Evolutionary conservation across 2,888 invertebrate genomes (phyloP).

Genomic region (Lobophora halterata): DNA sequence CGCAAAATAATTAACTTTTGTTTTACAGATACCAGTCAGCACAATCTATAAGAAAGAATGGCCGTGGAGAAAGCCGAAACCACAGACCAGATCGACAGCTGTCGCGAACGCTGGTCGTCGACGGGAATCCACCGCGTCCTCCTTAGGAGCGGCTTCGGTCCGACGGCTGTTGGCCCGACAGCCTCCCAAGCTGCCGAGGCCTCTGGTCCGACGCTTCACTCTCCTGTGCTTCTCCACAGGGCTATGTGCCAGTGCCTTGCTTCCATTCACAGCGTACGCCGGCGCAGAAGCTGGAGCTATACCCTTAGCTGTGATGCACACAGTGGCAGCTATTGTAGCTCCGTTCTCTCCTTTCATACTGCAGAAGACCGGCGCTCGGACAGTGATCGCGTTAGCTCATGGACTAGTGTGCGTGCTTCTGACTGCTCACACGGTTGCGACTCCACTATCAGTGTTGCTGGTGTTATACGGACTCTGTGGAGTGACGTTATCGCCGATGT

Average conservation of each 20-base stretch:
- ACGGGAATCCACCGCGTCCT: slow-evolving; percentile 86
- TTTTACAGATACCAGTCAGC: slow-evolving; percentile 62
- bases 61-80: slow-evolving; percentile 69
- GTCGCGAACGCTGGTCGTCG: slow-evolving; percentile 60
- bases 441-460: slow-evolving; percentile 59
- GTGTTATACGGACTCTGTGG: slow-evolving; percentile 77
- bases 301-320: slow-evolving; percentile 82
- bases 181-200: slow-evolving; percentile 72
- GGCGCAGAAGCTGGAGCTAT: slow-evolving; percentile 82
- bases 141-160: slow-evolving; percentile 89
- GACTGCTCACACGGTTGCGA: slow-evolving; percentile 76
- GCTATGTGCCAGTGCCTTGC: slow-evolving; percentile 82
- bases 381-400: slow-evolving; percentile 73
- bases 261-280: slow-evolving; percentile 79
- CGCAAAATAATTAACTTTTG: slow-evolving; percentile 12
- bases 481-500: slow-evolving; percentile 79
- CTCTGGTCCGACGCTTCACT: slow-evolving; percentile 71
- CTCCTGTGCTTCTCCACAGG: slow-evolving; percentile 82
- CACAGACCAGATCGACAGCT: slow-evolving; percentile 42
- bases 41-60: slow-evolving; percentile 73
- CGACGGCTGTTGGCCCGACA: slow-evolving; percentile 84
- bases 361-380: slow-evolving; percentile 63
- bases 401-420: slow-evolving; percentile 81
- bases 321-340: slow-evolving; percentile 81
- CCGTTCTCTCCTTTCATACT: slow-evolving; percentile 69